phyloP scores from a whole-genome alignment of 2,113 vertebrate species.

The Corythornis vintsioides region DNA sequence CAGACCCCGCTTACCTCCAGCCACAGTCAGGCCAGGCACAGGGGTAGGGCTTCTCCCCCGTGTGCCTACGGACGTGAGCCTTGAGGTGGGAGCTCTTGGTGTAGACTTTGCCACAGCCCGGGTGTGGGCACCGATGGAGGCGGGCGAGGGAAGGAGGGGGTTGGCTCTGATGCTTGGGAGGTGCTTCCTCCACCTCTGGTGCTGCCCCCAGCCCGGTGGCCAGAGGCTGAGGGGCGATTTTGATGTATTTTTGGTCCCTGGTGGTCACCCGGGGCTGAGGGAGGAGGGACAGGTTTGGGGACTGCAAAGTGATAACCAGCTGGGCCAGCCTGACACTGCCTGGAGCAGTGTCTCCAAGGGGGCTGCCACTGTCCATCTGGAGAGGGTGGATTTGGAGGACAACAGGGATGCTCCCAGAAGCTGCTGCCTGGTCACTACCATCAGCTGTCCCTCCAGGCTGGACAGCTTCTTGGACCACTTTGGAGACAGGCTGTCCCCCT shows the following conservation, averaged over 20 bases:
- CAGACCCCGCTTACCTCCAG: conserved; percentile 78
- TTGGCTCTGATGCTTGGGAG: conserved; percentile 56
- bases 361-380: conserved; percentile 30
- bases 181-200: conserved; percentile 63
- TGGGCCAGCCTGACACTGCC: conserved; percentile 78
- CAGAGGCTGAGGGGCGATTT: conserved; percentile 84
- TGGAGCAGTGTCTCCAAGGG: conserved; percentile 2
- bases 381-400: conserved; percentile 84
- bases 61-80: conserved; percentile 83
- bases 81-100: conserved; percentile 90
- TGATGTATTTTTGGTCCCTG: conserved; percentile 85
- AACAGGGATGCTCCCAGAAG: conserved; percentile 63
- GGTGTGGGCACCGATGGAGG: conserved; percentile 84
- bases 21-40: conserved; percentile 88
- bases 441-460: neutral
- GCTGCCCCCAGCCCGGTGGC: conserved; percentile 49
- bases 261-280: conserved; percentile 39
- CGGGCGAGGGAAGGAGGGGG: conserved; percentile 57
- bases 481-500: neutral
- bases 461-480: neutral
- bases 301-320: conserved; percentile 80
- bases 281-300: conserved; percentile 76
- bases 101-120: conserved; percentile 88
- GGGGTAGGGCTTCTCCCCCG: conserved; percentile 85
- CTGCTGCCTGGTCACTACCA: neutral